Percentiles rank a stretch among this genome's conserved stretches.
Evolutionary conservation across 2,888 invertebrate species (phyloP).

Genomic region (Girardia tigrina): DNA sequence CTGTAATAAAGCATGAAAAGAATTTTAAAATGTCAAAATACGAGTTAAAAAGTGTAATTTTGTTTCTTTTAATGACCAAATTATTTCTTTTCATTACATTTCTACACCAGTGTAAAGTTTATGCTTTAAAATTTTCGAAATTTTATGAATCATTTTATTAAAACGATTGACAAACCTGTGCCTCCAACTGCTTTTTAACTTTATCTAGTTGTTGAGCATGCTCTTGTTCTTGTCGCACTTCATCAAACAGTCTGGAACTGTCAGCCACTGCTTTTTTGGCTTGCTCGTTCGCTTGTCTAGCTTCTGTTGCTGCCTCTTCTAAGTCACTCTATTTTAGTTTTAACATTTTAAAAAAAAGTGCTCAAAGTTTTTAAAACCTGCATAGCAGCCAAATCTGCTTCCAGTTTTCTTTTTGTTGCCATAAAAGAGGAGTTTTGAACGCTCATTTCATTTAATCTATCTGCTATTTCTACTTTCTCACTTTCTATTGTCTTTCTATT

Average conservation of each 20-base stretch:
- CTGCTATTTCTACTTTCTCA: constrained; percentile 90
- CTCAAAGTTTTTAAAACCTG: constrained; percentile 56
- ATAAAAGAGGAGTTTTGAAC: constrained; percentile 83
- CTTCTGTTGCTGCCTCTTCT: constrained; percentile 36
- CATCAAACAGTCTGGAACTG: constrained; percentile 47
- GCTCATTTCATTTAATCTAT: constrained; percentile 87
- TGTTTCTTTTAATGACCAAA: too few species aligned
- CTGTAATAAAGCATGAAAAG: too few species aligned
- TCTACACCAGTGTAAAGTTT: too few species aligned
- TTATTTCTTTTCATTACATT: too few species aligned
- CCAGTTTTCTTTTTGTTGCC: constrained; percentile 96
- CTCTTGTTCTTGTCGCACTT: constrained; percentile 83
- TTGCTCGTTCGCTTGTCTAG: constrained; percentile 52
- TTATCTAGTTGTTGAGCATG: constrained; percentile 36
- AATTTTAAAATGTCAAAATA: too few species aligned
- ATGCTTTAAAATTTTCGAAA: too few species aligned
- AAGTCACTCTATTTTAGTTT: constrained; percentile 30
- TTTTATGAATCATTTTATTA: too few species aligned
- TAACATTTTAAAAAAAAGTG: not conserved
- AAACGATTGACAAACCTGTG: too few species aligned
- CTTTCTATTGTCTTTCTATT: constrained; percentile 93
- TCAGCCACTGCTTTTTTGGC: constrained; percentile 88
- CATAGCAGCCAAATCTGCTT: constrained; percentile 90
- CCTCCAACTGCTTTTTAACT: constrained; percentile 30
- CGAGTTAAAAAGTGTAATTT: too few species aligned